Base-by-base conservation (phyloP, 2,797 vertebrate species). In the Rhincodon typus region DNA sequence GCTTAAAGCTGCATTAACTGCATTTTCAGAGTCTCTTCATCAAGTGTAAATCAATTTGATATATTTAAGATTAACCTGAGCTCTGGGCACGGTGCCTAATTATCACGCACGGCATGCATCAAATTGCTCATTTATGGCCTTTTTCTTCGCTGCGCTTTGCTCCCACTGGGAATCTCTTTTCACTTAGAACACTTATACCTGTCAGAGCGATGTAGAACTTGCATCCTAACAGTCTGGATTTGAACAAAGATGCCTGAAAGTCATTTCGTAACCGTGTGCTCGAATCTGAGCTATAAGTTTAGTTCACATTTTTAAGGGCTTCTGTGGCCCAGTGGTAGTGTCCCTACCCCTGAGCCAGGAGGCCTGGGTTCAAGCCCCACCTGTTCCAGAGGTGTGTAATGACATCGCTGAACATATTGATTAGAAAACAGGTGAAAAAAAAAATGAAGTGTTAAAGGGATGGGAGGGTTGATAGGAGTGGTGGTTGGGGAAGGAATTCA, bases 41-140 rank as follows among this genome's bases (percentile, higher is more conserved):
- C 90, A 69, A 93, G n/a, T 42, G 66, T 69, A 93, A 93, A 69
- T 93, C 66, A 93, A 42, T 69, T 38, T 93, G 90, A 93, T 93
- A 38, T 69, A 42, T 93, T 25, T 42, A n/a, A 69, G 90, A 67
- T 93, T 67, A 93, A 93, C 62, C 66, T 69, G 62, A 42, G 90
- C n/a, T 42, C n/a, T 69, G n/a, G 90, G 90, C n/a, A 69, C n/a
- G 12, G n/a, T 93, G 90, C 66, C 90, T 69, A 67, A 69, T 69
- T 93, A 69, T 38, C 21, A 93, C 21, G 90, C 90, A 67, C 62
- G 67, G 90, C 62, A 23, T 66, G 90, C n/a, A 93, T 93, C 90
- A 69, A 69, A 93, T 93, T 93, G 62, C 62, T 69, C 90, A 25
- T 93, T 93, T 93, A 12, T 38, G 90, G 62, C 8, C 7, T 23